phyloP scores from a whole-genome alignment of 2,797 vertebrate genomes.

The Poeciliopsis gracilis region DNA sequence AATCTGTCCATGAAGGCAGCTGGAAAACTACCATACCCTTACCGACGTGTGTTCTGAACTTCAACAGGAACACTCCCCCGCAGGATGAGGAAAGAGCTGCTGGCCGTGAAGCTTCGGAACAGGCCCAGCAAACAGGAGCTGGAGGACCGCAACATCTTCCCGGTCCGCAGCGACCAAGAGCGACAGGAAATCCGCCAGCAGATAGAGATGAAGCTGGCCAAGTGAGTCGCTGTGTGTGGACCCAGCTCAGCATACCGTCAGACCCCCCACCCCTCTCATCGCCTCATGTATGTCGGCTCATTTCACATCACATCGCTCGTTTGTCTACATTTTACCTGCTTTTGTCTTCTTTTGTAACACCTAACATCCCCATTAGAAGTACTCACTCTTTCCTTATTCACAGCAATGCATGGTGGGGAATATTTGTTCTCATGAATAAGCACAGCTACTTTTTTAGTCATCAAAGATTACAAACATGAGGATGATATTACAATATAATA shows the following conservation, averaged over 20 bases:
- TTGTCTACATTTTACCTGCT: slow-evolving; percentile 15
- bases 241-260: slow-evolving; percentile 30
- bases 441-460: neutral
- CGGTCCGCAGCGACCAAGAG: slow-evolving; percentile 92
- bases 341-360: slow-evolving; percentile 2
- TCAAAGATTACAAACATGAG: neutral
- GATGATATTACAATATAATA: neutral
- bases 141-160: slow-evolving; percentile 97
- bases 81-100: slow-evolving; percentile 93
- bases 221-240: slow-evolving; percentile 85
- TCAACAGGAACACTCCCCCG: slow-evolving; percentile 90
- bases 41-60: slow-evolving; percentile 20
- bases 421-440: neutral
- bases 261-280: slow-evolving; percentile 23
- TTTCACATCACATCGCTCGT: slow-evolving; percentile 37
- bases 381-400: neutral
- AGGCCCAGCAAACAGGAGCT: slow-evolving; percentile 95
- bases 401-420: neutral
- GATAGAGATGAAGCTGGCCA: slow-evolving; percentile 96
- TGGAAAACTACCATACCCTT: neutral
- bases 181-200: slow-evolving; percentile 95
- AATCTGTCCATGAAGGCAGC: neutral
- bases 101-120: slow-evolving; percentile 93
- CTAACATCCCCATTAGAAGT: neutral
- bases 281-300: slow-evolving; percentile 53